Conservation (phyloP, 1,140 invertebrate species). For the Cheumatopsyche charites region DNA sequence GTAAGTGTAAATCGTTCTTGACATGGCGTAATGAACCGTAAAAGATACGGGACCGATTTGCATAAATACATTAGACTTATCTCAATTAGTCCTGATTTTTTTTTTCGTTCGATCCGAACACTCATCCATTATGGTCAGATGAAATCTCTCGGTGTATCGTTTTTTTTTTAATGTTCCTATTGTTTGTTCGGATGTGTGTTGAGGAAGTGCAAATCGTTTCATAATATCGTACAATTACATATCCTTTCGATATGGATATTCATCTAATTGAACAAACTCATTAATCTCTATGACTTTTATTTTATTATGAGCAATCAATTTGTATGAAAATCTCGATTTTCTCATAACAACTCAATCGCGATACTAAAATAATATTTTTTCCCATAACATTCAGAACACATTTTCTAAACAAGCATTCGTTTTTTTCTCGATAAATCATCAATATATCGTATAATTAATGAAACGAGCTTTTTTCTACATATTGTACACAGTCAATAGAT, state of each 20-base stretch:
- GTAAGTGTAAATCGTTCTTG: conserved; percentile 27
- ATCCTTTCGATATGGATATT: too few relatives aligned
- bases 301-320: too few relatives aligned
- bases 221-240: conserved; percentile 18
- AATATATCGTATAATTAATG: too few relatives aligned
- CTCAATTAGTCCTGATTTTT: conserved; percentile 26
- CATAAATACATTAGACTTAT: conserved; percentile 32
- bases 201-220: conserved; percentile 21
- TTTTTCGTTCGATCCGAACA: conserved; percentile 8
- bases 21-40: conserved; percentile 24
- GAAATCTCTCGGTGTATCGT: conserved; percentile 4
- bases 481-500: background rate
- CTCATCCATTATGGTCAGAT: background rate
- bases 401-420: too few relatives aligned
- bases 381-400: too few relatives aligned
- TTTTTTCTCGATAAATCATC: too few relatives aligned
- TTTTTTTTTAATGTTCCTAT: conserved; percentile 3
- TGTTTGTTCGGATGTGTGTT: conserved; percentile 5
- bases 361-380: too few relatives aligned
- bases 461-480: background rate
- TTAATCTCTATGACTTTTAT: too few relatives aligned
- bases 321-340: too few relatives aligned
- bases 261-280: too few relatives aligned
- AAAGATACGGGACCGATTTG: conserved; percentile 36
- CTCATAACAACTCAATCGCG: too few relatives aligned